These are phyloP conservation scores for Equus quagga DNA, from an alignment of 2,113 vertebrate species.

Conservation along the genomic window DNA sequence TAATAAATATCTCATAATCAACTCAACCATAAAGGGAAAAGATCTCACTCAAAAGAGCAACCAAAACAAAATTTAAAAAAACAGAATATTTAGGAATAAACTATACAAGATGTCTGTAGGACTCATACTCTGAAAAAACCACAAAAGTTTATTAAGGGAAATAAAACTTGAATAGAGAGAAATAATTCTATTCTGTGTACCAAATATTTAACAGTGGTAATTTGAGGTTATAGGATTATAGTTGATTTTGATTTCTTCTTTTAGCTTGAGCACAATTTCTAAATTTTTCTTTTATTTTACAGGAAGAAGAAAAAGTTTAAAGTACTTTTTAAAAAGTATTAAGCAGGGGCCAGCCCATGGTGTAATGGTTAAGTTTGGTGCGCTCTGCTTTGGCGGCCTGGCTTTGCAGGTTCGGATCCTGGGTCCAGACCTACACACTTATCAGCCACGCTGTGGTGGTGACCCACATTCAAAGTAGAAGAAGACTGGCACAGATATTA, in stretches of 20 bases:
- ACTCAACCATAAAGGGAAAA: not conserved
- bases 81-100: not conserved
- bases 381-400: too few species aligned
- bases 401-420: too few species aligned
- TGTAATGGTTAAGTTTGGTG: too few species aligned
- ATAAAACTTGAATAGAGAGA: not conserved
- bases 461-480: too few species aligned
- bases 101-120: not conserved
- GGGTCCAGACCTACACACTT: too few species aligned
- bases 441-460: too few species aligned
- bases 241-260: conserved; percentile 37
- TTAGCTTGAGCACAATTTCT: not conserved
- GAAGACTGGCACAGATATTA: too few species aligned
- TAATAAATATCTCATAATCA: not conserved
- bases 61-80: not conserved
- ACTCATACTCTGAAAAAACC: not conserved
- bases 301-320: not conserved
- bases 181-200: not conserved
- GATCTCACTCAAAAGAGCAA: not conserved
- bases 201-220: not conserved
- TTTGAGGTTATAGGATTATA: not conserved
- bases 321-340: not conserved
- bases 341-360: not conserved
- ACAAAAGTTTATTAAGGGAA: not conserved
- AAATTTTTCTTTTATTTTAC: conserved; percentile 7